Conservation (phyloP, 2,888 invertebrate genomes). For the Macrosiphum euphorbiae region DNA sequence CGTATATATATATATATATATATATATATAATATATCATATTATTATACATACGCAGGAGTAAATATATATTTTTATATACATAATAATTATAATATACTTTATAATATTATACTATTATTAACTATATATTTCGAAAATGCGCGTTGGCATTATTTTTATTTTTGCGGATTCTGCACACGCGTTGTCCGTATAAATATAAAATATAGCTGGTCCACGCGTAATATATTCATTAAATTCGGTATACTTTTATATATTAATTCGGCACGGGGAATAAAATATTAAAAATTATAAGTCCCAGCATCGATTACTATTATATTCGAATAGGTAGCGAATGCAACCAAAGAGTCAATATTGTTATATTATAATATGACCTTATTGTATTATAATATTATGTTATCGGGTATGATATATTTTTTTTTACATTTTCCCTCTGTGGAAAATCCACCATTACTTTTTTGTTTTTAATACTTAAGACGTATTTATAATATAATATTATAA, state of each 20-base stretch:
- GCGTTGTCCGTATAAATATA: neutral
- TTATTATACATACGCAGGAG: neutral
- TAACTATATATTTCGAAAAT: neutral
- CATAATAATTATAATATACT: neutral
- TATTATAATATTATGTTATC: neutral
- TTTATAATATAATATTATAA: neutral
- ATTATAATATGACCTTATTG: neutral
- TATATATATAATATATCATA: too few relatives aligned
- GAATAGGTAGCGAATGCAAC: conserved; percentile 9
- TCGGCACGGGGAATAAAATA: neutral
- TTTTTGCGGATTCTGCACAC: neutral
- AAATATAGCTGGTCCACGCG: neutral
- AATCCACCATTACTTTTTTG: neutral
- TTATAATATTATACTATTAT: neutral
- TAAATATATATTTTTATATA: conserved; percentile 1
- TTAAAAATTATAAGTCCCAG: neutral
- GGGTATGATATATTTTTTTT: neutral
- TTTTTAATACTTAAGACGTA: neutral
- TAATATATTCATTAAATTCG: neutral
- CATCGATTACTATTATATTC: neutral
- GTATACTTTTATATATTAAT: neutral
- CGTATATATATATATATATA: neutral
- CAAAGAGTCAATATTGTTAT: neutral
- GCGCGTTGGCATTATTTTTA: neutral
- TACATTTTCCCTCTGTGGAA: neutral